Evolutionary conservation across 2,888 invertebrate genomes (phyloP).

Genomic region (Diachrysia chrysitis): DNA sequence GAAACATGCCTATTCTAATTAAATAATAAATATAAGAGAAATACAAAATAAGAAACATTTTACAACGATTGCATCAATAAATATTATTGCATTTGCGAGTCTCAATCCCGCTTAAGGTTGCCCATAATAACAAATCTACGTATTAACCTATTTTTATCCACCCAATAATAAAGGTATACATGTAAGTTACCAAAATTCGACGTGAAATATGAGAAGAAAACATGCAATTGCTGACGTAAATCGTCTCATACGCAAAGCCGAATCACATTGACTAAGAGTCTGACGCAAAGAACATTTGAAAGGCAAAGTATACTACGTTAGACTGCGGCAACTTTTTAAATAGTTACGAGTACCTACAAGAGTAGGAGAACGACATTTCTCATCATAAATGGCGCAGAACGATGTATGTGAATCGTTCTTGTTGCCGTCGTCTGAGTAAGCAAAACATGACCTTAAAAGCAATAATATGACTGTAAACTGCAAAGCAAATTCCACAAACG

Average conservation of each 20-base stretch:
- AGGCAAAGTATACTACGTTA: constrained; percentile 48
- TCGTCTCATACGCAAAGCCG: constrained; percentile 60
- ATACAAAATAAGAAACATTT: neutral
- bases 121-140: constrained; percentile 25
- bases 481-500: constrained; percentile 36
- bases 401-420: constrained; percentile 28
- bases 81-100: constrained; percentile 2
- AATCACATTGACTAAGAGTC: constrained; percentile 59
- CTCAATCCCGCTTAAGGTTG: constrained; percentile 24
- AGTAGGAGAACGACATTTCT: constrained; percentile 38
- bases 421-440: constrained; percentile 31
- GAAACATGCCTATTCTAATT: too few relatives aligned
- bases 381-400: constrained; percentile 49
- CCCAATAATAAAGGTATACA: constrained; percentile 32
- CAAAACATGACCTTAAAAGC: constrained; percentile 50
- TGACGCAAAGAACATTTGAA: constrained; percentile 66
- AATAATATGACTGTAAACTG: constrained; percentile 32
- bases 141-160: constrained; percentile 43
- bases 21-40: too few relatives aligned
- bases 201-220: constrained; percentile 54
- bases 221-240: constrained; percentile 66
- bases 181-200: constrained; percentile 53
- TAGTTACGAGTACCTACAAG: constrained; percentile 34
- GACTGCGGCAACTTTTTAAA: constrained; percentile 32
- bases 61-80: constrained; percentile 4